A percentile compares a stretch with the other conserved stretches of the same genome.
Conservation (phyloP, 2,888 invertebrate species). For the Drepanosiphum platanoidis region DNA sequence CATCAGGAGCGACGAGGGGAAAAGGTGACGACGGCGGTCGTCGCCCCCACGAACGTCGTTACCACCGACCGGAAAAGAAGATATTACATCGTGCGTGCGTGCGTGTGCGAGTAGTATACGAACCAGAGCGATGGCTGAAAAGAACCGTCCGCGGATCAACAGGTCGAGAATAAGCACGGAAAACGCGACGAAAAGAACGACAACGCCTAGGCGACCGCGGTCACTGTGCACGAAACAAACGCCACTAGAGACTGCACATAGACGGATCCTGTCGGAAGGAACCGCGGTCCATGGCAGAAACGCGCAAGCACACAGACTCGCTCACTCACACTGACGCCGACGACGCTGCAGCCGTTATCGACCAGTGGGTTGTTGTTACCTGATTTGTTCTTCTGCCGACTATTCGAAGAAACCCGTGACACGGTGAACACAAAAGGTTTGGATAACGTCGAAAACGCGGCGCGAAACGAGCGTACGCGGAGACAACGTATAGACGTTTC, state of each 20-base stretch:
- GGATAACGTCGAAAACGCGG: neutral
- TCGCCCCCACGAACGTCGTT: neutral
- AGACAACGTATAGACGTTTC: neutral
- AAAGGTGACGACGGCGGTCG: neutral
- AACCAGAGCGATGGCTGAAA: neutral
- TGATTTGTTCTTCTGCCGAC: too few relatives aligned
- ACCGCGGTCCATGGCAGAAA: neutral
- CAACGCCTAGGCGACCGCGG: neutral
- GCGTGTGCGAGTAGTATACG: too few relatives aligned
- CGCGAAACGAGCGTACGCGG: neutral
- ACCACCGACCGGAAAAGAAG: neutral
- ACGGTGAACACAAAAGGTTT: constrained; percentile 34
- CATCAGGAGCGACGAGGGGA: neutral
- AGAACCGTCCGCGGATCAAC: constrained; percentile 12
- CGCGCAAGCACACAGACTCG: neutral
- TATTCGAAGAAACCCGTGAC: constrained; percentile 51
- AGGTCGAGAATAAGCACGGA: constrained; percentile 3
- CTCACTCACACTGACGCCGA: neutral
- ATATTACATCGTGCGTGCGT: too few relatives aligned
- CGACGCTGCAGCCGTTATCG: neutral
- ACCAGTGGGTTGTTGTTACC: constrained; percentile 25
- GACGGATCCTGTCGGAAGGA: neutral
- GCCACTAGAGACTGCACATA: neutral
- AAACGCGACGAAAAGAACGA: neutral
- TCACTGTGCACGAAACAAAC: neutral